phyloP scores from a whole-genome alignment of 2,888 invertebrate genomes.

The Falcaria lacertinaria region DNA sequence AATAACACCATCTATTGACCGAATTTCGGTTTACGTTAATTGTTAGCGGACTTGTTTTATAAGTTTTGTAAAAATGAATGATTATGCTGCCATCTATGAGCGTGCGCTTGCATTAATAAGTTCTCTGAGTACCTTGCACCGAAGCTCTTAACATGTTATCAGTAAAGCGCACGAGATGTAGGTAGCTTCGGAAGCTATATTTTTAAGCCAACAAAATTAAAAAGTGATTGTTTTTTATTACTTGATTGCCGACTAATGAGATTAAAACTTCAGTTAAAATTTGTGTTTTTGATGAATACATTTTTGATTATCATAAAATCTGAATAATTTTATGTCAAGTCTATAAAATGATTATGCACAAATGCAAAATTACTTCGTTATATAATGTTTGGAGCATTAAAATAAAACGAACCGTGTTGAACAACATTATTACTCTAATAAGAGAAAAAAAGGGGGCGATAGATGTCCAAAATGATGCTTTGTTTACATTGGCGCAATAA shows the following conservation, averaged over 20 bases:
- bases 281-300: too few relatives aligned
- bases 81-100: constrained; percentile 63
- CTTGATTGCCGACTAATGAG: too few relatives aligned
- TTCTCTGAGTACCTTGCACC: constrained; percentile 12
- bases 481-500: constrained; percentile 74
- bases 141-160: constrained; percentile 20
- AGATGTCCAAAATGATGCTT: constrained; percentile 62
- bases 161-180: constrained; percentile 31
- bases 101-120: constrained; percentile 44
- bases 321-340: too few relatives aligned
- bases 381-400: not conserved
- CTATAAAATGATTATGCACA: too few relatives aligned
- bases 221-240: not conserved
- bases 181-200: constrained; percentile 14
- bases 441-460: constrained; percentile 27
- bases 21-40: constrained; percentile 32
- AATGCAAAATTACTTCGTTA: too few relatives aligned
- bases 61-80: constrained; percentile 12
- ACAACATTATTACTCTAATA: constrained; percentile 9
- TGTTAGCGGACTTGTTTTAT: constrained; percentile 13
- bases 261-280: too few relatives aligned
- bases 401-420: not conserved
- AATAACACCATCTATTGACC: constrained; percentile 58
- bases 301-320: too few relatives aligned
- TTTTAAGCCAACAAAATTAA: too few relatives aligned